phyloP scores from a whole-genome alignment of 2,113 vertebrate species.

The Ceyx cyanopectus region DNA sequence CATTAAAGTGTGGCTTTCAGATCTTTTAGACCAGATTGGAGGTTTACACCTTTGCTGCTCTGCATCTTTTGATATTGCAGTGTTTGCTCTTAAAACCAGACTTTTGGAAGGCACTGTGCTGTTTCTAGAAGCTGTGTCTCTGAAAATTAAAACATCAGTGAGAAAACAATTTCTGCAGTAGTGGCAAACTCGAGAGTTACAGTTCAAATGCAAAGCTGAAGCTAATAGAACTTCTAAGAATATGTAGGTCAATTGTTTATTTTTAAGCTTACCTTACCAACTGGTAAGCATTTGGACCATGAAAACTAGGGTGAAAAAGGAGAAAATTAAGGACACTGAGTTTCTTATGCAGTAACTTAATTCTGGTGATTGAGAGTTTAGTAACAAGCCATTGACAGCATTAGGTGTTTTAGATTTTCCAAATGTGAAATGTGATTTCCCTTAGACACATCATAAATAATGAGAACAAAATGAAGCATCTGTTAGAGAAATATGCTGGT shows the following conservation, averaged over 20 bases:
- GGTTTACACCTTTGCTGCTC: conserved; percentile 7
- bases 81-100: neutral
- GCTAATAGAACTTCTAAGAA: neutral
- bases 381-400: neutral
- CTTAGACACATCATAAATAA: neutral
- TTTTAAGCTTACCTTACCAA: neutral
- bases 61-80: conserved; percentile 7
- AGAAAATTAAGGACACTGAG: neutral
- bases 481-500: neutral
- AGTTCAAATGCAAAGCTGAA: neutral
- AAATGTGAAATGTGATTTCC: neutral
- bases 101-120: neutral
- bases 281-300: neutral
- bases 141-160: conserved; percentile 3
- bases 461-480: neutral
- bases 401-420: neutral
- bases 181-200: neutral
- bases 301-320: neutral
- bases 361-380: neutral
- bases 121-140: neutral
- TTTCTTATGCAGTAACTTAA: neutral
- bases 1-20: conserved; percentile 22
- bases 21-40: conserved; percentile 21
- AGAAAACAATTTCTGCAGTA: neutral
- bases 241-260: neutral